Evolutionary conservation across 2,797 vertebrate species (phyloP).

Genomic region (Coracias cyanogaster): DNA sequence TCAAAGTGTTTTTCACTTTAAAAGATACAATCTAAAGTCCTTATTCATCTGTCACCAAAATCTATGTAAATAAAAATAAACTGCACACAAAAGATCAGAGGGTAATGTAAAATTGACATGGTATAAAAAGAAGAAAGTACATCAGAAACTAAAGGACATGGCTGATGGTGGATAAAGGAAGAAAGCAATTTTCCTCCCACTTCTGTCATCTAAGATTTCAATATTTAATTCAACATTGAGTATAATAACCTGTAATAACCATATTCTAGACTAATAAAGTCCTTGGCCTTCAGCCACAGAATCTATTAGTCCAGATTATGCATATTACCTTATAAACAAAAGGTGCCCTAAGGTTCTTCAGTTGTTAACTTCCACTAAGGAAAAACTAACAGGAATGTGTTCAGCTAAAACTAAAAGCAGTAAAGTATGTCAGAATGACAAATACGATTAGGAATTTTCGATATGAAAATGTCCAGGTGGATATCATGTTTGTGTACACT

Average conservation of each 20-base stretch:
- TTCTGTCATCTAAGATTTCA: constrained; percentile 5
- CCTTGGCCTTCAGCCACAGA: neutral
- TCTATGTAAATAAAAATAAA: neutral
- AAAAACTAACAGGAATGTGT: neutral
- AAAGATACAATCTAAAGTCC: neutral
- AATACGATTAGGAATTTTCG: neutral
- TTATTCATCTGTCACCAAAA: neutral
- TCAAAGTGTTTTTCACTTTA: neutral
- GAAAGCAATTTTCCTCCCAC: neutral
- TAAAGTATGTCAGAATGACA: neutral
- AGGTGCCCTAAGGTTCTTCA: neutral
- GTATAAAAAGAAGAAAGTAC: neutral
- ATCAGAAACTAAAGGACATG: neutral
- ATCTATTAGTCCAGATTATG: constrained; percentile 47
- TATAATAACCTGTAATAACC: neutral
- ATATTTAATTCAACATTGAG: constrained; percentile 51
- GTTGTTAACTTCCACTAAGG: neutral
- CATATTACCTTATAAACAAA: constrained; percentile 27
- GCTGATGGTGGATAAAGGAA: neutral
- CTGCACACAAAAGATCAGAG: neutral
- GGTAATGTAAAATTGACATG: neutral
- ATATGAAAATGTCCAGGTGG: neutral
- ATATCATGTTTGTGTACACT: neutral
- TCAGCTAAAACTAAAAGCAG: neutral
- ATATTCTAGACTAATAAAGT: neutral